phyloP scores from a whole-genome alignment of 1,140 invertebrate genomes.

The Lepidurus arcticus region DNA sequence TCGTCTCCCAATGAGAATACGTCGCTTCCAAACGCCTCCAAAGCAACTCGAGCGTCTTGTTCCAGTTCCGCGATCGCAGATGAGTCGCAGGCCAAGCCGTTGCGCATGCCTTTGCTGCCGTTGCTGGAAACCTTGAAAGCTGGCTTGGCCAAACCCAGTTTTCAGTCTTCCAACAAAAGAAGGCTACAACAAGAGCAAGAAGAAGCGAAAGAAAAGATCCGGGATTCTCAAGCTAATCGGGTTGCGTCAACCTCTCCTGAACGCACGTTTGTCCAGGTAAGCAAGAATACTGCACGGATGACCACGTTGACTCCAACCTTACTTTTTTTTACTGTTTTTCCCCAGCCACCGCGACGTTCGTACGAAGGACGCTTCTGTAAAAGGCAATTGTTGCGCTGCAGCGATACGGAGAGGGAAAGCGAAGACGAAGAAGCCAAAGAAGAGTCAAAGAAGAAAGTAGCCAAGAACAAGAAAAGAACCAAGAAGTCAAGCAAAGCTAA shows the following conservation, averaged over 20 bases:
- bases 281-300: not conserved
- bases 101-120: not conserved
- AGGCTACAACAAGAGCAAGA: not conserved
- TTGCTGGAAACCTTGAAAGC: slow-evolving; percentile 2
- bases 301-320: not conserved
- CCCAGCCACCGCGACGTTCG: not conserved
- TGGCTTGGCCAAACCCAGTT: not conserved
- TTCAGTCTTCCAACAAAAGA: not conserved
- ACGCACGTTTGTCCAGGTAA: not conserved
- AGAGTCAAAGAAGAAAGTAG: not conserved
- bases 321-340: not conserved
- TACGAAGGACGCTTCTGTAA: not conserved
- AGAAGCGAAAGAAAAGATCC: not conserved
- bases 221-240: not conserved
- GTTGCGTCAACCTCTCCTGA: not conserved
- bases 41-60: not conserved
- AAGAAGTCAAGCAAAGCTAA: not conserved
- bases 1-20: not conserved
- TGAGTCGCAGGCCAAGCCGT: not conserved
- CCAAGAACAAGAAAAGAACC: not conserved
- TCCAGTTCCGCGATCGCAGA: not conserved
- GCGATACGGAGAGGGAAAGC: slow-evolving; percentile 9
- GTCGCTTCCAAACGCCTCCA: not conserved
- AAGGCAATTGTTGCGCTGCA: slow-evolving; percentile 1
- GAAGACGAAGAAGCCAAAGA: not conserved